Conservation (phyloP, 2,113 vertebrate species). For the Orthonyx spaldingii region DNA sequence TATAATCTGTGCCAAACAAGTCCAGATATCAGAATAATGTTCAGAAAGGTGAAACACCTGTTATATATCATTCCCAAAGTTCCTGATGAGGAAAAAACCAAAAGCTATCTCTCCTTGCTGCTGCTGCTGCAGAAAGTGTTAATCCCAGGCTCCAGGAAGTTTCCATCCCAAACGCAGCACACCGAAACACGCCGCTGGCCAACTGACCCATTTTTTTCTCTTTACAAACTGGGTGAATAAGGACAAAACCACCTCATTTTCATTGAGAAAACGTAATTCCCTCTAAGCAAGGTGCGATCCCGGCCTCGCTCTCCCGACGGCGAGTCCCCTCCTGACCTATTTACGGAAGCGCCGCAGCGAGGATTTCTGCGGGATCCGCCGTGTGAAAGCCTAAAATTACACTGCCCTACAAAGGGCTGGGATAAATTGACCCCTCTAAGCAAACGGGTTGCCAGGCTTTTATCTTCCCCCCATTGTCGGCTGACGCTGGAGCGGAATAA, state of each 20-base stretch:
- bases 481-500: conserved; percentile 39
- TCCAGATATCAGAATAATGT: background rate
- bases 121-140: background rate
- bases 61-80: background rate
- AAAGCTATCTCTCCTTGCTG: background rate
- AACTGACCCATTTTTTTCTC: conserved; percentile 7
- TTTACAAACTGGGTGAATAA: background rate
- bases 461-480: conserved; percentile 28
- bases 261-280: background rate
- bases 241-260: background rate
- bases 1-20: background rate
- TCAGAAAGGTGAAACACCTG: background rate
- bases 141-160: background rate
- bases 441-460: conserved; percentile 33
- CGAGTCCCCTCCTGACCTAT: background rate
- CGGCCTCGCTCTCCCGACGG: background rate
- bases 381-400: background rate
- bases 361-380: background rate
- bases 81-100: background rate
- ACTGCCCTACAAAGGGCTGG: background rate
- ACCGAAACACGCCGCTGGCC: background rate
- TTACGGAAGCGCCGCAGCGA: background rate
- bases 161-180: background rate
- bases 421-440: conserved; percentile 22
- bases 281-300: background rate